Base-by-base conservation (phyloP, 30 jellyfish, hydroid and myxozoan genomes). In the Mastigias papua region DNA sequence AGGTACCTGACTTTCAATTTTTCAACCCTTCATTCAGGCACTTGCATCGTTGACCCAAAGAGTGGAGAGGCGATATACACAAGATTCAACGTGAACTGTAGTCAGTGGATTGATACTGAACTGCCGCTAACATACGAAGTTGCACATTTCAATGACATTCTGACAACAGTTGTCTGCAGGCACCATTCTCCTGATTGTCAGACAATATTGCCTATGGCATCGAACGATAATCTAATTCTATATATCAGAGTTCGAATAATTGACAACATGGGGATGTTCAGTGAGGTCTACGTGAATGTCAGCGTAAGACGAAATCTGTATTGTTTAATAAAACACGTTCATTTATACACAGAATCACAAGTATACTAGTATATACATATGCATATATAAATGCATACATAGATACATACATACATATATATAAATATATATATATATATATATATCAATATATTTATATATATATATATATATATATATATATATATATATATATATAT, bases 151-250 rank as follows among this genome's bases (percentile, higher is more conserved):
- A 68, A 49, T 30, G 75, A 67, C 21, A 46, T 82, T 37, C 37
- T 82, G 48, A 82, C 91, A 17, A 82, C 91, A 3, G 84, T 82
- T 20, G 91, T 82, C 5, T 82, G 91, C 91, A 82, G 91, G 29
- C 91, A 82, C 2, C 65, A 28, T 21, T 34, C 32, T 30, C 20
- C 26, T 15, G 19, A 32, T 9, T 82, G 91, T 49, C 79, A 34
- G 22, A 82, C 91, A 22, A 26, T 69, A 20, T 54, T 82, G 27
- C 91, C 91, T 26, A 70, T 82, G 28, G 82, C 67, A 32, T 31
- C 81, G 21, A 66, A 28, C 23, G 67, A 22, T 11, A 48, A 68
- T 33, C 23, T 65, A 22, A 66, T 72, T 66, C 46, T 82, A 63
- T 22, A 28, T 1, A 20, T 82, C 68, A 51, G 86, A 65, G 49